Evolutionary conservation across 2,888 invertebrate species (phyloP), one percentile per base, ranked within the genome.

Genomic region (Aphrophora alni): DNA sequence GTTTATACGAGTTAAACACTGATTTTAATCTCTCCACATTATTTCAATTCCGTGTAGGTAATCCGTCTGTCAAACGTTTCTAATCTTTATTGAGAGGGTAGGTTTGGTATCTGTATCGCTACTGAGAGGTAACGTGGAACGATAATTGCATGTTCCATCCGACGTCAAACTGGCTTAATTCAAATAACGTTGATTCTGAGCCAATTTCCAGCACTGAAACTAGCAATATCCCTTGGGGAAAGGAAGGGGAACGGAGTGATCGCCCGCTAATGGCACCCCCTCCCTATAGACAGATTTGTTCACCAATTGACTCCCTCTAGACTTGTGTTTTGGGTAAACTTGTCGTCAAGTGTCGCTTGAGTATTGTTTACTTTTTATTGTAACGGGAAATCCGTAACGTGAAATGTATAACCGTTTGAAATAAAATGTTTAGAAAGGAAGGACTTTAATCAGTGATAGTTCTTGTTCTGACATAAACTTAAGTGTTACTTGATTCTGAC

Each of bases 101-200:
- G n/a, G 33, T 33, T 33, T 33, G 3, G 33, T 2, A n/a, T n/a
- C n/a, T n/a, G 44, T 33, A 33, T 33, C 33, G 33, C 33, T 3
- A 5, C 33, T n/a, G 33, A 33, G 33, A 33, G 14, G 44, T 44
- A 14, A 7, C 44, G 44, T 44, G 44, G 3, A 44, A 44, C 44
- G 44, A 44, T 44, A 44, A 44, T 44, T 44, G 44, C 44, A 2
- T 12, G 44, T 44, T 44, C 10, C 44, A 14, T 44, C 2, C 59
- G 1, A 59, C 59, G n/a, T 14, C 59, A 21, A n/a, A n/a, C 59
- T 21, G 59, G 59, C 59, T 59, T 59, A 59, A 59, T 59, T 59
- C 59, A 59, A 59, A 59, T 59, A 44, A 59, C 59, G 59, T 59
- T 21, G 59, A 59, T 59, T 59, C 59, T 59, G 59, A 59, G 59